Evolutionary conservation across 2,888 invertebrate species (phyloP).

Genomic region (Himalopsyche tibetana): DNA sequence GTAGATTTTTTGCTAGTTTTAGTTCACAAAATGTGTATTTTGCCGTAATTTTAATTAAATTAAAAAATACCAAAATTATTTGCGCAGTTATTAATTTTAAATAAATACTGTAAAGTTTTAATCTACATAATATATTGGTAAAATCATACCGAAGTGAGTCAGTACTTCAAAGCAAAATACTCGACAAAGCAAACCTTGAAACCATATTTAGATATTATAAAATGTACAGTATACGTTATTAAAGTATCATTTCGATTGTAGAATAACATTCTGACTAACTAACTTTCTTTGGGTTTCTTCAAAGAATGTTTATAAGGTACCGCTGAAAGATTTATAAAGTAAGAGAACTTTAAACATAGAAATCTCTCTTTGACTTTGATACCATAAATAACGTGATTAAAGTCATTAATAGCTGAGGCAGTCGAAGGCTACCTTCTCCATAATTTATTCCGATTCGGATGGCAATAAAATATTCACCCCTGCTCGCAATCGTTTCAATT

Average conservation of each 20-base stretch:
- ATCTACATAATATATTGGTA: too few species aligned
- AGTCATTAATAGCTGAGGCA: constrained; percentile 47
- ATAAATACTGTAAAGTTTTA: too few species aligned
- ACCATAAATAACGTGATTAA: constrained; percentile 48
- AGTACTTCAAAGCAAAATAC: too few species aligned
- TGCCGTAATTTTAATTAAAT: too few species aligned
- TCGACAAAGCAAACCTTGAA: too few species aligned
- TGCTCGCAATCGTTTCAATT: constrained; percentile 60
- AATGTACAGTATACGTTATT: neutral
- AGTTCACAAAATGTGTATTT: too few species aligned
- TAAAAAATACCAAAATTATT: too few species aligned
- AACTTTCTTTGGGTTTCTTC: constrained; percentile 24
- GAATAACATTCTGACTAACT: constrained; percentile 27
- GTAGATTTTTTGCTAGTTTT: too few species aligned
- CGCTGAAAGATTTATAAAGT: constrained; percentile 27
- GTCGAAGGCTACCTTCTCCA: constrained; percentile 52
- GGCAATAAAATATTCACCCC: constrained; percentile 62
- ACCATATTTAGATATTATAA: too few species aligned
- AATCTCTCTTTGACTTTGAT: constrained; percentile 37
- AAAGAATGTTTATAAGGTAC: constrained; percentile 37
- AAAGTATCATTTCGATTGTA: constrained; percentile 1
- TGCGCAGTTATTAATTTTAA: too few species aligned
- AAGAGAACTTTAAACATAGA: constrained; percentile 13
- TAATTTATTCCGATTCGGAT: constrained; percentile 53
- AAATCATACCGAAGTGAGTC: too few species aligned